phyloP scores from a whole-genome alignment of 1,140 invertebrate species.

The Polypedilum vanderplanki region DNA sequence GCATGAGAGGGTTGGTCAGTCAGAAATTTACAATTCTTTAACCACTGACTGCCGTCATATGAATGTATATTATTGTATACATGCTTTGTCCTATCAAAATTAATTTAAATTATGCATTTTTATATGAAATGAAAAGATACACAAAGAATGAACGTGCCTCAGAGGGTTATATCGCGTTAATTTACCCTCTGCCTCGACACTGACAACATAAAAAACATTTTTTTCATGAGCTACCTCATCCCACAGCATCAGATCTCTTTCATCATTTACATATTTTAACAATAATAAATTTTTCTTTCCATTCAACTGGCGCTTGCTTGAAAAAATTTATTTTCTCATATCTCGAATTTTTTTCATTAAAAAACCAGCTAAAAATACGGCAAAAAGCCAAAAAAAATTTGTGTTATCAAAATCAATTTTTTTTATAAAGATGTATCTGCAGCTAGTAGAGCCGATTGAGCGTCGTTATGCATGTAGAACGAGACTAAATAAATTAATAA shows the following conservation, averaged over 20 bases:
- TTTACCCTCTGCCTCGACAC: too few relatives aligned
- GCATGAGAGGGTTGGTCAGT: neutral
- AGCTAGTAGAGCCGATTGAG: neutral
- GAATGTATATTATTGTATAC: neutral
- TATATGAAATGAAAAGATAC: too few relatives aligned
- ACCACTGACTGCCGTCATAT: neutral
- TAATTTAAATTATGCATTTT: neutral
- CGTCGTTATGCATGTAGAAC: neutral
- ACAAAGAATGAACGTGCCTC: neutral
- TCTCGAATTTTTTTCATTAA: neutral
- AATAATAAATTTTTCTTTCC: neutral
- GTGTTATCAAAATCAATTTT: slow-evolving; percentile 10
- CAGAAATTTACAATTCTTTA: neutral
- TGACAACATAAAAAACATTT: too few relatives aligned
- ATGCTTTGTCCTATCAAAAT: neutral
- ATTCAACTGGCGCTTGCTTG: neutral
- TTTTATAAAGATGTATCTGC: neutral
- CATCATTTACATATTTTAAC: slow-evolving; percentile 12
- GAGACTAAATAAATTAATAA: slow-evolving; percentile 20
- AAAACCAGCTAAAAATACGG: neutral
- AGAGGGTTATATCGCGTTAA: neutral
- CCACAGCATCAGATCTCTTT: neutral
- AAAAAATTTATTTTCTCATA: neutral
- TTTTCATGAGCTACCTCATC: too few relatives aligned
- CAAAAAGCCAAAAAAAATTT: slow-evolving; percentile 17